Evolutionary conservation across 1,140 invertebrate genomes (phyloP), one percentile per base, ranked within the genome.

Genomic region (Tetranychus urticae): DNA sequence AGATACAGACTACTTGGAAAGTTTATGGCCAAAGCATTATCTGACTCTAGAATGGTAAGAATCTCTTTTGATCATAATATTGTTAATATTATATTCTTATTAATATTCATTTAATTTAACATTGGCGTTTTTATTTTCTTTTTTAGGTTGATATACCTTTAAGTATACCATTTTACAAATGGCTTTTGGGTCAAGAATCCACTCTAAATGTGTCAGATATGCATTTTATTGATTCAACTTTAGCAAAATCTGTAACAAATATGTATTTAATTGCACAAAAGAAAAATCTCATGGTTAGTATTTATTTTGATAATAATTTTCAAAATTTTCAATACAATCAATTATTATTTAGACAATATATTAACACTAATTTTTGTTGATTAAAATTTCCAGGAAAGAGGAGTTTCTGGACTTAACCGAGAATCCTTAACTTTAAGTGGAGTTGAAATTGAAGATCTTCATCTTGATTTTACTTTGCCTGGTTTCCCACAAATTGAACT

Each of bases 1-100:
- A 96, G 94, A 74, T 97, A 97, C 72, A 84, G 89, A 69, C 93
- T 98, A 69, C 77, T 98, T 52, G 94, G 94, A 34, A 97, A 96
- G 70, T 92, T 99, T 70, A 93, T 98, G 86, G 96, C 93, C 1
- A 97, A 98, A 75, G 89, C 96, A 39, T 83, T 99, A 50, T 93
- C 97, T 82, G 96, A 99, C 76, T 97, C 89, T 6, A 80, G 94
- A 79, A 94, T 98, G 90, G 91, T 97, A 75, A 78, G 55, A 31
- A 35, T 37, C 13, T 12, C 36, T 33, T 56, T 34, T 31, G 13
- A 34, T 1, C 55, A 34, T 37, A 47, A 47, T 12, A 47, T 42
- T 42, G 39, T 42, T 42, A 42, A 5, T 42, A n/a, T n/a, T n/a
- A n/a, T 42, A 42, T 6, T 42, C 39, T 42, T 10, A n/a, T 56